A percentile compares a stretch with the other conserved stretches of the same genome.
Evolutionary conservation across 2,888 invertebrate species (phyloP).

Genomic region (Junonia oenone): DNA sequence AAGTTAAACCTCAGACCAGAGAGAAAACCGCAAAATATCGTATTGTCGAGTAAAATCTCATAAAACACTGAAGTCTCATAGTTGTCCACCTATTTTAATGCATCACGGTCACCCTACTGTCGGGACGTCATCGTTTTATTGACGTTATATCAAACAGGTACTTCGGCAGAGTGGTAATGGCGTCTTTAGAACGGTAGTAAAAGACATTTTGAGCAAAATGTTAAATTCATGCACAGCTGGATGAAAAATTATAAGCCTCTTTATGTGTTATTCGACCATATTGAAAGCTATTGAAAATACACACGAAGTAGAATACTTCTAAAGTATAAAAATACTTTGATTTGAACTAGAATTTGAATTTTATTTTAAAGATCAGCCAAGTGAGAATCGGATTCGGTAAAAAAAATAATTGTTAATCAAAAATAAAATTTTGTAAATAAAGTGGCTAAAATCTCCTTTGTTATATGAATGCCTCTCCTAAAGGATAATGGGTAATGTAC

Average conservation of each 20-base stretch:
- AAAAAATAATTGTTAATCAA: too few species aligned
- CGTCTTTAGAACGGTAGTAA: slow-evolving; percentile 7
- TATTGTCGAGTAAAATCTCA: too few species aligned
- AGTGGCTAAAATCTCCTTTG: too few species aligned
- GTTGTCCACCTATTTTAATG: background rate
- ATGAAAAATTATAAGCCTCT: slow-evolving; percentile 3
- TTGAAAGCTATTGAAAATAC: background rate
- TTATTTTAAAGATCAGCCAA: too few species aligned
- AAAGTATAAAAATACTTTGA: background rate
- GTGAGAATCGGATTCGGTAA: too few species aligned
- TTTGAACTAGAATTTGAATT: too few species aligned
- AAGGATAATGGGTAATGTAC: too few species aligned
- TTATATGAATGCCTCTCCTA: too few species aligned
- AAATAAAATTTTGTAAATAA: too few species aligned
- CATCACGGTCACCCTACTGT: slow-evolving; percentile 5
- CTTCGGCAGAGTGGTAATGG: slow-evolving; percentile 15
- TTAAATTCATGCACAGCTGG: slow-evolving; percentile 11
- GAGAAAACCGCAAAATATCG: too few species aligned
- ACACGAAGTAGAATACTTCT: background rate
- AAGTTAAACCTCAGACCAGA: too few species aligned
- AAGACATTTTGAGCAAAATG: slow-evolving; percentile 11
- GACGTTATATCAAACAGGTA: slow-evolving; percentile 26
- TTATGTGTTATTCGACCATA: background rate
- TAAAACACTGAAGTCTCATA: background rate
- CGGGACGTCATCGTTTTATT: slow-evolving; percentile 25